A percentile compares a stretch with the other conserved stretches of the same genome.
Evolutionary conservation across 2,888 invertebrate genomes (phyloP).

Genomic region (Acheta domesticus): DNA sequence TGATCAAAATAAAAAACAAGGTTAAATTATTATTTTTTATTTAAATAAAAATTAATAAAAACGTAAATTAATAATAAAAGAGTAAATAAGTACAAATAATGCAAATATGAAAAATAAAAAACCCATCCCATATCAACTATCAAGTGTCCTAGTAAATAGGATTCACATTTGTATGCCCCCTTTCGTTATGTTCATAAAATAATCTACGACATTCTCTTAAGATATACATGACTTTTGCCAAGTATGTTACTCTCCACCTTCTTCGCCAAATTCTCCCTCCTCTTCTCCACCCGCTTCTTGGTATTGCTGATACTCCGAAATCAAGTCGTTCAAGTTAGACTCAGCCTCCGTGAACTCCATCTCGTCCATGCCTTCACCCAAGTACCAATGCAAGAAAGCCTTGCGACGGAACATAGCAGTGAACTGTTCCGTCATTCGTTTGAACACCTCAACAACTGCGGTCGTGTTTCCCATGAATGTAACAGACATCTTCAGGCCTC

Average conservation of each 20-base stretch:
- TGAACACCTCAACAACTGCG: slow-evolving; percentile 90
- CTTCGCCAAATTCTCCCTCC: slow-evolving; percentile 36
- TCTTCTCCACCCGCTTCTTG: slow-evolving; percentile 35
- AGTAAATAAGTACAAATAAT: too few relatives aligned
- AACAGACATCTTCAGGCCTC: slow-evolving; percentile 90
- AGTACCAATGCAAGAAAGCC: slow-evolving; percentile 96
- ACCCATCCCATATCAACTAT: too few relatives aligned
- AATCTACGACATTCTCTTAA: too few relatives aligned
- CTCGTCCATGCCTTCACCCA: slow-evolving; percentile 56
- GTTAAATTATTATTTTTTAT: too few relatives aligned
- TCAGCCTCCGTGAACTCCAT: slow-evolving; percentile 61
- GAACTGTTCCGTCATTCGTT: slow-evolving; percentile 86
- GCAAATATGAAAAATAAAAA: too few relatives aligned
- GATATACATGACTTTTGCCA: too few relatives aligned
- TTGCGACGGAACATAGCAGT: slow-evolving; percentile 93
- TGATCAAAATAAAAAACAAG: too few relatives aligned
- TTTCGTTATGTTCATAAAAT: too few relatives aligned
- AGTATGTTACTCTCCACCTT: slow-evolving; percentile 22
- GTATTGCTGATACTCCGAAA: slow-evolving; percentile 52
- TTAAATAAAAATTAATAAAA: too few relatives aligned
- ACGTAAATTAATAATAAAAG: too few relatives aligned
- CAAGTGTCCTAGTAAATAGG: too few relatives aligned
- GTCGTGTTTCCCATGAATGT: slow-evolving; percentile 93
- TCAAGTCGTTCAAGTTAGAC: slow-evolving; percentile 54
- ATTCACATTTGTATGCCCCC: too few relatives aligned